Percentiles rank a stretch among this genome's conserved stretches.
These are phyloP conservation scores for Callorhinus ursinus DNA, from an alignment of 2,113 vertebrate species.

Conservation along the genomic window DNA sequence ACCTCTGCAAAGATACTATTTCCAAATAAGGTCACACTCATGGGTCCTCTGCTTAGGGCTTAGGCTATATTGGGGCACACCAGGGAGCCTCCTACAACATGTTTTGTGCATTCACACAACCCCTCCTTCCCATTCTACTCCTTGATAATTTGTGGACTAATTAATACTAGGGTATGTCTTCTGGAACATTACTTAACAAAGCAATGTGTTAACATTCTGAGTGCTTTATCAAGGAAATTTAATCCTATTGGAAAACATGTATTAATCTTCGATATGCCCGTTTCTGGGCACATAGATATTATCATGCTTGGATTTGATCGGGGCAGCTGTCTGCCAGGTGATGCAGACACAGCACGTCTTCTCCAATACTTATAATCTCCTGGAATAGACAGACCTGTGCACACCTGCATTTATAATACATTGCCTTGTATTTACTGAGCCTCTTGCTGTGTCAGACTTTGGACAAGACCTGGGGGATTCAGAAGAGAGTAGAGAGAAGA, in stretches of 20 bases:
- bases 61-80: no score
- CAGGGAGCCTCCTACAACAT: not conserved
- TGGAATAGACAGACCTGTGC: not conserved
- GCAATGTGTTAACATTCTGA: not conserved
- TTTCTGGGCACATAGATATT: not conserved
- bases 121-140: not conserved
- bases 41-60: not conserved
- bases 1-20: not conserved
- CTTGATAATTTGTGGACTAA: not conserved
- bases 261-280: rapidly evolving
- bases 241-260: not conserved
- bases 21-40: not conserved
- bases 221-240: not conserved
- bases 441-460: not conserved
- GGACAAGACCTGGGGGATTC: not conserved
- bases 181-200: not conserved
- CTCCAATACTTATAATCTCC: rapidly evolving
- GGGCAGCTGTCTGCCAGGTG: rapidly evolving
- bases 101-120: rapidly evolving
- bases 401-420: rapidly evolving
- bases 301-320: not conserved
- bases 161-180: not conserved
- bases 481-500: not conserved
- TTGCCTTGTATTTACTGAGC: not conserved
- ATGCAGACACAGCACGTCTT: rapidly evolving